Evolutionary conservation across 2,797 vertebrate genomes (phyloP).

Genomic region (Ficedula albicollis): DNA sequence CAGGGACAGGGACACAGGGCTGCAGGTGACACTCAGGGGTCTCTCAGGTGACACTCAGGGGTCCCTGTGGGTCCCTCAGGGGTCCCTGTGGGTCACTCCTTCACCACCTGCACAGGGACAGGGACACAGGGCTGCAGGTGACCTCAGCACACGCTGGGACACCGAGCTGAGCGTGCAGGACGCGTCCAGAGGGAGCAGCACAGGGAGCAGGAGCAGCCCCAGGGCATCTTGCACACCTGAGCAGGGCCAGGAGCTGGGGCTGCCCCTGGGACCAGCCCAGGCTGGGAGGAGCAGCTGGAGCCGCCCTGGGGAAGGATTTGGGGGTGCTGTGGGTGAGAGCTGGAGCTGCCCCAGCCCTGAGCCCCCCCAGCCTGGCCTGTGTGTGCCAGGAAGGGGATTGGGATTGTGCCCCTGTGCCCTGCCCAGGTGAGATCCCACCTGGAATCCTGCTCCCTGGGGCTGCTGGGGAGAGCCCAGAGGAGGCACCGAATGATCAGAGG

Average conservation of each 20-base stretch:
- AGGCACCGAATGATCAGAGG: not conserved
- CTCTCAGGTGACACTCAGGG: too few species aligned
- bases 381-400: not conserved
- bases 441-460: not conserved
- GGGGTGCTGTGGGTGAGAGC: not conserved
- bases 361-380: not conserved
- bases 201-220: not conserved
- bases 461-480: not conserved
- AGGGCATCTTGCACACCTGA: fast-evolving
- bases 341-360: not conserved
- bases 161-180: not conserved
- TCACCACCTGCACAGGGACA: too few species aligned
- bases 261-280: not conserved
- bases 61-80: too few species aligned
- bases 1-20: not conserved
- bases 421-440: not conserved
- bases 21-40: not conserved
- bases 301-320: not conserved
- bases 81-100: too few species aligned
- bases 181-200: not conserved
- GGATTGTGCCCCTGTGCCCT: not conserved
- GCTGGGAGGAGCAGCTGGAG: not conserved
- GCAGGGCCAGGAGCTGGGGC: not conserved
- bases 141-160: not conserved
- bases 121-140: too few species aligned